Percentiles rank a stretch among this genome's conserved stretches.
These are phyloP conservation scores for Nasonovia ribisnigri DNA, from an alignment of 2,888 invertebrate genomes.

Conservation along the genomic window DNA sequence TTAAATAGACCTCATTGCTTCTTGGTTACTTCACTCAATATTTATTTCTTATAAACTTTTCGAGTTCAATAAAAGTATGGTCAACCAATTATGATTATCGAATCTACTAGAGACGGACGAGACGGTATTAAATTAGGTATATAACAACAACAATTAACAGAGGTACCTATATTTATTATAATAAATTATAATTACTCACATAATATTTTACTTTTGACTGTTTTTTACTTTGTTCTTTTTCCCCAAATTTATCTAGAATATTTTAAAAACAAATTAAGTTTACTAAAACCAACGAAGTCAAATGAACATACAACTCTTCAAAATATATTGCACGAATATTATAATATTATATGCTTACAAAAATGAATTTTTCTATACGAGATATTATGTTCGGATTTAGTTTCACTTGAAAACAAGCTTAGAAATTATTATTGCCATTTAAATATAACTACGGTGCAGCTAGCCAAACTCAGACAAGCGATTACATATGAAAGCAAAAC, in stretches of 20 bases:
- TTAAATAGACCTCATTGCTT: slow-evolving; percentile 46
- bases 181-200: neutral
- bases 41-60: neutral
- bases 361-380: neutral
- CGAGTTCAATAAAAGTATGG: neutral
- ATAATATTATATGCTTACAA: neutral
- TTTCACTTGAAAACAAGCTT: neutral
- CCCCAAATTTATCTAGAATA: neutral
- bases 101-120: neutral
- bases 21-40: neutral
- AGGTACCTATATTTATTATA: neutral
- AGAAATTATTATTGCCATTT: neutral
- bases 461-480: neutral
- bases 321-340: neutral
- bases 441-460: neutral
- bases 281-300: neutral
- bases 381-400: neutral
- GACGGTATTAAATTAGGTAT: neutral
- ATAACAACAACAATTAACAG: neutral
- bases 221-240: neutral
- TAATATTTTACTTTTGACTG: too few species aligned
- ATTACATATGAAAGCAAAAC: neutral
- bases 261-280: neutral
- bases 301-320: neutral
- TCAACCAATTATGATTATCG: neutral